A percentile compares a stretch with the other conserved stretches of the same genome.
Evolutionary conservation across 1,140 invertebrate species (phyloP).

Genomic region (Neodiprion pinetum): DNA sequence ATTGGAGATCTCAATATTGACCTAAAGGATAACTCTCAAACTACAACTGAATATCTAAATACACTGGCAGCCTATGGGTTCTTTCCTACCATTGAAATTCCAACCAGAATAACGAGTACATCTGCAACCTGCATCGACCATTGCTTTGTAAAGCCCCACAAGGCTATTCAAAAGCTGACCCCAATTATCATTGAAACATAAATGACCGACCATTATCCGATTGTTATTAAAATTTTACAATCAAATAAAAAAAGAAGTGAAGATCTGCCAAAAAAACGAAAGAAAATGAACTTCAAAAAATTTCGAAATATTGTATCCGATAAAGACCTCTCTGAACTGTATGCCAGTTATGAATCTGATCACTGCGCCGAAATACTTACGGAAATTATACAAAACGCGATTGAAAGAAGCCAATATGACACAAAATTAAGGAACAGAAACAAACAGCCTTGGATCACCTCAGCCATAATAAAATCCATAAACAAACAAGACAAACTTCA

Average conservation of each 20-base stretch:
- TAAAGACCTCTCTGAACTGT: not conserved
- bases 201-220: not conserved
- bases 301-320: not conserved
- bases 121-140: not conserved
- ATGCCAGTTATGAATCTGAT: not conserved
- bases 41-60: not conserved
- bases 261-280: not conserved
- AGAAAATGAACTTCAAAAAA: not conserved
- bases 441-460: not conserved
- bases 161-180: not conserved
- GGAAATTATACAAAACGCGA: not conserved
- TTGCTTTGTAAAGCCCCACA: not conserved
- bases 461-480: not conserved
- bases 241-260: not conserved
- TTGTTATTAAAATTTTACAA: not conserved
- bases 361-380: not conserved
- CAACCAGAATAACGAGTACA: not conserved
- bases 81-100: not conserved
- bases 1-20: not conserved
- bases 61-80: not conserved
- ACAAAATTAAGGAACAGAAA: not conserved
- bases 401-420: not conserved
- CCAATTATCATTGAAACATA: not conserved
- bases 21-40: not conserved
- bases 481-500: not conserved